These are phyloP conservation scores for Oreochromis aureus DNA, from an alignment of 2,113 vertebrate genomes.

Conservation along the genomic window DNA sequence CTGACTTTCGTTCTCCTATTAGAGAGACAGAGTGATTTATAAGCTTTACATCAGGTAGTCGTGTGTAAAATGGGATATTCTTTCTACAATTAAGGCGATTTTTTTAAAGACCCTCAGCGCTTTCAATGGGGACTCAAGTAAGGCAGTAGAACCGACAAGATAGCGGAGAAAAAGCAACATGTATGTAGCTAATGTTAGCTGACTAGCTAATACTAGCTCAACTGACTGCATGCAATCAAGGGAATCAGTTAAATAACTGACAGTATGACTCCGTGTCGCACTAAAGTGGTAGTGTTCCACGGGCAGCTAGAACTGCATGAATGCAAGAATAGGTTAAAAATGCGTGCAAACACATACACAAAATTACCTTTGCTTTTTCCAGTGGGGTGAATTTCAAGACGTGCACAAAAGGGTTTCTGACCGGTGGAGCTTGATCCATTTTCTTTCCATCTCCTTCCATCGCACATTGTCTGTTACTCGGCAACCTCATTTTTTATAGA, in stretches of 20 bases:
- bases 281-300: neutral
- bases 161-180: conserved; percentile 21
- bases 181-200: conserved; percentile 47
- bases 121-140: neutral
- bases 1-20: neutral
- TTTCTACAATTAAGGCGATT: neutral
- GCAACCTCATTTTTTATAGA: conserved; percentile 76
- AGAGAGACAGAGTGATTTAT: neutral
- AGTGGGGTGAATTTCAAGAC: conserved; percentile 78
- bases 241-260: neutral
- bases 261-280: neutral
- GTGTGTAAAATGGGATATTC: neutral
- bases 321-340: neutral
- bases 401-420: conserved; percentile 87
- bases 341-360: neutral
- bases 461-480: conserved; percentile 63
- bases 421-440: conserved; percentile 77
- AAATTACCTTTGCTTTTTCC: conserved; percentile 84
- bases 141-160: neutral
- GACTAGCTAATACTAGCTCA: conserved; percentile 34
- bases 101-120: neutral
- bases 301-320: neutral
- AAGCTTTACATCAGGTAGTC: too few relatives aligned
- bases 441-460: conserved; percentile 72
- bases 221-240: neutral